Percentiles rank a stretch among this genome's conserved stretches.
These are phyloP conservation scores for Aegotheles bennettii DNA, from an alignment of 2,113 vertebrate species.

Conservation along the genomic window DNA sequence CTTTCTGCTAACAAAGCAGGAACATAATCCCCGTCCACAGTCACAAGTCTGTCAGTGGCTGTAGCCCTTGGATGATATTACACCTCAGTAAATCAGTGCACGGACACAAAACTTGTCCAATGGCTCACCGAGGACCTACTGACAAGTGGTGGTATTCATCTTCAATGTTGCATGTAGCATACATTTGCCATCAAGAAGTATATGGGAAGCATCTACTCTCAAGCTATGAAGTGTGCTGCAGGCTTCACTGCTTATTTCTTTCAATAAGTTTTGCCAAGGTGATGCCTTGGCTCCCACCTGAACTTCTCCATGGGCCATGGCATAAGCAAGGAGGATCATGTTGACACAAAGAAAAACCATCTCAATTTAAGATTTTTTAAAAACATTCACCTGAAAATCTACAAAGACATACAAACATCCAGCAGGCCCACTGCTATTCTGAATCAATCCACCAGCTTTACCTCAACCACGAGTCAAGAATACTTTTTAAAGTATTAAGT, in stretches of 20 bases:
- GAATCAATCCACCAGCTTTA: not conserved
- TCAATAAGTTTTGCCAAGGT: not conserved
- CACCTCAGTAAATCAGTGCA: accelerated
- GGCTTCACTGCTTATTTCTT: not conserved
- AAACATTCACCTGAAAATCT: not conserved
- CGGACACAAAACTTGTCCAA: not conserved
- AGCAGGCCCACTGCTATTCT: not conserved
- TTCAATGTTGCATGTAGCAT: not conserved
- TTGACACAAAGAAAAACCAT: not conserved
- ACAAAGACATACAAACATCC: not conserved
- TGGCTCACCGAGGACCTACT: not conserved
- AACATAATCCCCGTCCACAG: not conserved
- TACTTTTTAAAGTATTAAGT: not conserved
- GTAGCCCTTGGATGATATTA: not conserved
- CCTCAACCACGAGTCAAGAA: not conserved
- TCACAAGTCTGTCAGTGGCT: not conserved
- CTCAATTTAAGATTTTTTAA: not conserved
- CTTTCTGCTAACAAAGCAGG: not conserved
- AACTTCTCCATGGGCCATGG: not conserved
- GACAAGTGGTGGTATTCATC: not conserved
- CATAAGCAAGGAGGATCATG: not conserved
- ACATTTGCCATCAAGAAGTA: not conserved
- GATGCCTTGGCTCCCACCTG: not conserved
- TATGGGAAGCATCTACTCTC: not conserved
- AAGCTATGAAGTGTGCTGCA: not conserved